A percentile compares a stretch with the other conserved stretches of the same genome.
Evolutionary conservation across 2,113 vertebrate genomes (phyloP).

Genomic region (Nettapus auritus): DNA sequence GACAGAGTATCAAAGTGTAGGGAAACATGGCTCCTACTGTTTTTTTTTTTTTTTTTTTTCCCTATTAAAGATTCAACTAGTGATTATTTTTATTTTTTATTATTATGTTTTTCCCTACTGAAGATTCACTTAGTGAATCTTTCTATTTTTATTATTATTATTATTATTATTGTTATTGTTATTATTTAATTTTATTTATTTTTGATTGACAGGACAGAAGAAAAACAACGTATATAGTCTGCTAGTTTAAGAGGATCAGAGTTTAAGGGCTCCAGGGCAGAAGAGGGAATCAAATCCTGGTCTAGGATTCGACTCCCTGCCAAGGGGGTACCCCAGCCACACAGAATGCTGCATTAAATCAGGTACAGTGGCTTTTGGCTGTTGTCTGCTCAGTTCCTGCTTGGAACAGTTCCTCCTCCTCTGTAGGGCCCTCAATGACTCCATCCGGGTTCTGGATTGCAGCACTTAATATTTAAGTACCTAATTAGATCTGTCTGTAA

Average conservation of each 20-base stretch:
- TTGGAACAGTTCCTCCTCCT: not conserved
- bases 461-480: not conserved
- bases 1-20: not conserved
- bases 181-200: not conserved
- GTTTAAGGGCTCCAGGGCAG: not conserved
- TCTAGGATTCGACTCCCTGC: not conserved
- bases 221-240: not conserved
- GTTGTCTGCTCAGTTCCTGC: accelerated
- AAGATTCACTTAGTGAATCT: too few relatives aligned
- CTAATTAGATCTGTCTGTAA: not conserved
- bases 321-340: not conserved
- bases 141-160: too few relatives aligned
- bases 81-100: too few relatives aligned
- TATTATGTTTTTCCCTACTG: too few relatives aligned
- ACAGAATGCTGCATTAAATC: not conserved
- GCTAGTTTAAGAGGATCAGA: not conserved
- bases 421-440: accelerated
- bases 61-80: too few relatives aligned
- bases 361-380: not conserved
- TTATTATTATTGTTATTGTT: too few relatives aligned
- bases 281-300: not conserved
- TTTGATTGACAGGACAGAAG: not conserved
- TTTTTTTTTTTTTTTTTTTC: too few relatives aligned
- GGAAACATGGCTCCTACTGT: not conserved
- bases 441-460: not conserved